Percentiles rank a stretch among this genome's conserved stretches.
Evolutionary conservation across 2,888 invertebrate genomes (phyloP).

Genomic region (Diarsia dahlii): DNA sequence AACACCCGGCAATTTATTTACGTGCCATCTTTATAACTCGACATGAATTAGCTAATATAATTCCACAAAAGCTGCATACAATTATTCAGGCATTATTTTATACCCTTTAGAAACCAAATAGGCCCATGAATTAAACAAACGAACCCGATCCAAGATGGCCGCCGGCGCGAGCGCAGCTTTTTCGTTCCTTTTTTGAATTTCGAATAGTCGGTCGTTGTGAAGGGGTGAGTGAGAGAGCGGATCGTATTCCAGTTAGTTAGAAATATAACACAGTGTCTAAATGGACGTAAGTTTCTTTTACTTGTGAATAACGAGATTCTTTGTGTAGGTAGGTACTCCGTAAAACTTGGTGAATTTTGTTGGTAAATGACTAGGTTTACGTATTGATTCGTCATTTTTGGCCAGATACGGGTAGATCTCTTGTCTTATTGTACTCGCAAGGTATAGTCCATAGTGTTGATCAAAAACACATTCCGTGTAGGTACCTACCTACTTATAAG

Average conservation of each 20-base stretch:
- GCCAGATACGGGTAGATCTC: background rate
- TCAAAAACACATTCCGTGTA: background rate
- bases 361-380: background rate
- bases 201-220: conserved; percentile 74
- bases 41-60: conserved; percentile 63
- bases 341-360: conserved; percentile 5
- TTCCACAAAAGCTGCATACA: conserved; percentile 48
- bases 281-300: conserved; percentile 40
- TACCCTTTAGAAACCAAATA: conserved; percentile 52
- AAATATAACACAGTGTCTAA: conserved; percentile 61
- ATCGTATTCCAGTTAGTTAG: conserved; percentile 67
- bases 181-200: conserved; percentile 84
- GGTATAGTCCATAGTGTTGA: background rate
- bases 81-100: conserved; percentile 61
- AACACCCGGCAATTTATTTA: conserved; percentile 55
- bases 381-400: background rate
- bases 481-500: too few species aligned
- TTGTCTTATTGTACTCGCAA: background rate
- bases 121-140: conserved; percentile 70
- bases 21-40: conserved; percentile 46
- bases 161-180: conserved; percentile 76
- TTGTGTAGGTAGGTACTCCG: conserved; percentile 19
- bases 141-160: conserved; percentile 80
- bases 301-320: conserved; percentile 16
- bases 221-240: conserved; percentile 64